Conservation (phyloP, 2,888 invertebrate genomes). For the Notodonta dromedarius region DNA sequence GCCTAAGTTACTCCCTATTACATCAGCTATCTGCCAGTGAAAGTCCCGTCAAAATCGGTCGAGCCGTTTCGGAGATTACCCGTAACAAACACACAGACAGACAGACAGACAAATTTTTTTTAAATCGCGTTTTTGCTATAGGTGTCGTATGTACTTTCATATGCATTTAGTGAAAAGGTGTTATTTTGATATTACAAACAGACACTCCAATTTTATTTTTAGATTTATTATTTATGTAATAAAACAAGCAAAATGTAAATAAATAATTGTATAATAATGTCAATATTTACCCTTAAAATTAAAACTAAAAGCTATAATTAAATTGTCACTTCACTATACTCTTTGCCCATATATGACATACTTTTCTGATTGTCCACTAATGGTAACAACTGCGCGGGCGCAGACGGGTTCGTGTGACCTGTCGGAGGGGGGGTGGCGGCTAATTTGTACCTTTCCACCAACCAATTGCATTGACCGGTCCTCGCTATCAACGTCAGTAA, state of each 20-base stretch:
- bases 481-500: conserved; percentile 87
- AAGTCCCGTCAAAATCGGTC: too few relatives aligned
- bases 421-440: conserved; percentile 74
- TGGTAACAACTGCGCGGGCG: conserved; percentile 63
- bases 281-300: conserved; percentile 35
- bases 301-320: conserved; percentile 41
- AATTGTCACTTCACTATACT: conserved; percentile 64
- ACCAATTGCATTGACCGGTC: conserved; percentile 79
- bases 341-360: conserved; percentile 63
- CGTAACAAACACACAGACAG: too few relatives aligned
- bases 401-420: conserved; percentile 72
- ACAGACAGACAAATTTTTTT: too few relatives aligned
- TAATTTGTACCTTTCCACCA: conserved; percentile 70
- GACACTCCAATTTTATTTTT: not conserved
- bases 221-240: conserved; percentile 22
- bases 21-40: too few relatives aligned
- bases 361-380: conserved; percentile 68
- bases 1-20: too few relatives aligned
- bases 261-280: conserved; percentile 70
- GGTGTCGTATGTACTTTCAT: too few relatives aligned
- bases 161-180: too few relatives aligned
- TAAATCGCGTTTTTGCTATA: too few relatives aligned
- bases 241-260: conserved; percentile 50
- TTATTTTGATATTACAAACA: too few relatives aligned
- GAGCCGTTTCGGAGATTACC: too few relatives aligned